Conservation (phyloP, 2,113 vertebrate genomes). For the Ailurus styani region DNA sequence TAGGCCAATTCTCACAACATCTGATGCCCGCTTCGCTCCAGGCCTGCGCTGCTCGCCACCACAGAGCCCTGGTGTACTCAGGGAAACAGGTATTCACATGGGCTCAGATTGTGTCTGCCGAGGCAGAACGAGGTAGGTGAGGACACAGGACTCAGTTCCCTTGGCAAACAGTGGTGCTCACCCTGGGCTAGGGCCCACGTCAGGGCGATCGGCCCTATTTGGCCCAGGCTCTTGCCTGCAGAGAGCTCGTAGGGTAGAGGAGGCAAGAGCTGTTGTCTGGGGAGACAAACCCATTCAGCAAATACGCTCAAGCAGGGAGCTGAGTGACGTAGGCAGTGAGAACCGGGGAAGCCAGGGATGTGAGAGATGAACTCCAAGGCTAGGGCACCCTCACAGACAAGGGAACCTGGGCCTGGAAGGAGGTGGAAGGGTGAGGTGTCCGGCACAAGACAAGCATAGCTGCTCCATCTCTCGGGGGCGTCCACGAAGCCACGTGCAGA, state of each 20-base stretch:
- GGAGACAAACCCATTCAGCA: neutral
- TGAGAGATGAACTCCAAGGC: neutral
- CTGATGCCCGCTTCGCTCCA: neutral
- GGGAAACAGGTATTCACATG: neutral
- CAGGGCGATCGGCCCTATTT: constrained; percentile 5
- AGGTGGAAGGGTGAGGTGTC: neutral
- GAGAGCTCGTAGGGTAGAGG: neutral
- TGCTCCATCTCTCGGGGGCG: neutral
- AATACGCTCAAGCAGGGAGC: neutral
- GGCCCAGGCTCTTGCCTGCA: neutral
- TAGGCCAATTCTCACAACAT: neutral
- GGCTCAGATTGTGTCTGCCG: neutral
- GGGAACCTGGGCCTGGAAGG: neutral
- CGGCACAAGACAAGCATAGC: neutral
- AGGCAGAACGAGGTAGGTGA: neutral
- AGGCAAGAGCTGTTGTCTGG: neutral
- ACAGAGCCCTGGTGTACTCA: neutral
- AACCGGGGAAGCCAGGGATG: neutral
- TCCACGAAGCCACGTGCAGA: neutral
- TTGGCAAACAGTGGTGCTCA: neutral
- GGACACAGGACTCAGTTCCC: neutral
- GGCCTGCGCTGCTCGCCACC: neutral
- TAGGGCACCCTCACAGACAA: neutral
- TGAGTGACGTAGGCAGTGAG: neutral
- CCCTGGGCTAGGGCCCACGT: neutral